phyloP scores from a whole-genome alignment of 2,113 vertebrate genomes.

The Psammodynastes pulverulentus region DNA sequence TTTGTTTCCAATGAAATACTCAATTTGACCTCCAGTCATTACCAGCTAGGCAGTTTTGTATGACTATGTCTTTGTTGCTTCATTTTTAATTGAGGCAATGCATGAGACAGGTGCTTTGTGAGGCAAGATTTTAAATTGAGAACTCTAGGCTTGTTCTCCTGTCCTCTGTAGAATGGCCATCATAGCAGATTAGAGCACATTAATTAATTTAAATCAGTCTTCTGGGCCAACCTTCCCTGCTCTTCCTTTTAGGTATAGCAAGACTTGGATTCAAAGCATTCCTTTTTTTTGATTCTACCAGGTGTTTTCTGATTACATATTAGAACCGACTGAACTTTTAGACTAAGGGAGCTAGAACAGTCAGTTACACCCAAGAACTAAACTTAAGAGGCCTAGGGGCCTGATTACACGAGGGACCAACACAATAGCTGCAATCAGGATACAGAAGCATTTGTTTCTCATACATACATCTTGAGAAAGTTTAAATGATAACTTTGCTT shows the following conservation, averaged over 20 bases:
- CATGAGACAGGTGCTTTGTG: not conserved
- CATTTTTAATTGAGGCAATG: not conserved
- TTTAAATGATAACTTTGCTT: not conserved
- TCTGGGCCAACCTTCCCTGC: not conserved
- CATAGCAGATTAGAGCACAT: not conserved
- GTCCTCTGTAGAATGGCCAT: not conserved
- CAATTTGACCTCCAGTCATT: not conserved
- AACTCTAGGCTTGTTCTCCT: not conserved
- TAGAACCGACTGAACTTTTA: not conserved
- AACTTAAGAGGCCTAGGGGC: not conserved
- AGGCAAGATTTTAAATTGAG: not conserved
- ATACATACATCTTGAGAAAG: not conserved
- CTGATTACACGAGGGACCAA: not conserved
- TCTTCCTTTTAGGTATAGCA: not conserved
- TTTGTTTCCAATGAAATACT: not conserved
- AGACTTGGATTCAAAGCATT: not conserved
- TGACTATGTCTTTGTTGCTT: not conserved
- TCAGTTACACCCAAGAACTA: not conserved
- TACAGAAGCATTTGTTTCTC: not conserved
- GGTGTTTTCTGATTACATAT: not conserved
- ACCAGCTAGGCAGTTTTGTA: not conserved
- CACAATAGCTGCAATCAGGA: not conserved
- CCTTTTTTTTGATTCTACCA: not conserved
- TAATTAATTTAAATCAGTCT: not conserved
- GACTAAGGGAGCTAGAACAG: not conserved